Base-by-base conservation (phyloP, 2,888 invertebrate genomes). In the Cistogaster globosa region DNA sequence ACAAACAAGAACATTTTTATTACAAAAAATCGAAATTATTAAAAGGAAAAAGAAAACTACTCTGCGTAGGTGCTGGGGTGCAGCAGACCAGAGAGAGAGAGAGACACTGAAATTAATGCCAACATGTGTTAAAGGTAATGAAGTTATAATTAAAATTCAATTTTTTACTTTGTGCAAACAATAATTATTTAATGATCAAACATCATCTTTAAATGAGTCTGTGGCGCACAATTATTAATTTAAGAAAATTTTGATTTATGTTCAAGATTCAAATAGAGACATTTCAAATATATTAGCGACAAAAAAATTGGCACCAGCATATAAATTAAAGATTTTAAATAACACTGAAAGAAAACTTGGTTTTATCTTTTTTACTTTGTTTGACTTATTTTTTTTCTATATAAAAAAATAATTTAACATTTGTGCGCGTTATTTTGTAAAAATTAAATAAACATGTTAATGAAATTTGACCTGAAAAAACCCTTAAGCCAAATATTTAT, bases 131-230 rank as follows among this genome's bases (percentile, higher is more conserved):
- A 79, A 71, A 82, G 82, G 82, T 82, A 85, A 85, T 85, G 85
- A 85, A 85, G 85, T 82, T 85, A 85, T 82, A 85, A 85, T 85
- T 85, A 85, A 85, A 85, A 85, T 85, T 85, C 85, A 82, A 85
- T 85, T 85, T 85, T 79, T 85, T 79, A 85, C 76, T 67, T 80
- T 4, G 18, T n/a, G 14, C 42, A 16, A 18, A 60, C 0, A 32
- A 26, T 51, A 20, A 72, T n/a, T 78, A 78, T 62, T 53, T 74
- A 67, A 74, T 74, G 72, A 80, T 80, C 67, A 80, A 58, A 74
- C 74, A 80, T 74, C 67, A 74, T 60, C 53, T 58, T 80, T 48
- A 62, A 51, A 45, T 14, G 36, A 78, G 38, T 32, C 32, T 36
- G 42, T n/a, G 60, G 22, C 83, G 45, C 38, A 16, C 22, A 42